Percentiles rank a stretch among this genome's conserved stretches.
These are phyloP conservation scores for Meiosimyza platycephala DNA, from an alignment of 2,888 invertebrate genomes.

Conservation along the genomic window DNA sequence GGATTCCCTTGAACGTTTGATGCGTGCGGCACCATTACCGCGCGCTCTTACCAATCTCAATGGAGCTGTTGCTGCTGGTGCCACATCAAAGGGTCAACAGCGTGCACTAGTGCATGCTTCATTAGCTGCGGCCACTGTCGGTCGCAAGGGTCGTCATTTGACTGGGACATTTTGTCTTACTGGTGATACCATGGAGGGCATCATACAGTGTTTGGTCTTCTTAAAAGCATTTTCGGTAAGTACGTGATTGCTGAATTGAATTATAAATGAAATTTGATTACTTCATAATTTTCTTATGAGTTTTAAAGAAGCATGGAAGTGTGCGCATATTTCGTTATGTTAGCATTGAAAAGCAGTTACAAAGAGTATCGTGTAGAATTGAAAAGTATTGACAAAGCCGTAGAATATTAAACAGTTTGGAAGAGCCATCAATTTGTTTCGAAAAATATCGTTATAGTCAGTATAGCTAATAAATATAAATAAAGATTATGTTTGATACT, in stretches of 20 bases:
- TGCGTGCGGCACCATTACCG: slow-evolving; percentile 77
- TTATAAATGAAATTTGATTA: not conserved
- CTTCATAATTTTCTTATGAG: not conserved
- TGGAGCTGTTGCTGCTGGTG: slow-evolving; percentile 54
- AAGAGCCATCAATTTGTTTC: too few species aligned
- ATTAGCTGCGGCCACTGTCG: slow-evolving; percentile 76
- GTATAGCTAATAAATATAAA: too few species aligned
- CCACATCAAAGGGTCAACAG: slow-evolving; percentile 66
- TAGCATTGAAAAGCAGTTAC: too few species aligned
- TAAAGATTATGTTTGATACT: too few species aligned
- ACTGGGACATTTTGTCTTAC: slow-evolving; percentile 90
- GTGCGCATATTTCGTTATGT: too few species aligned
- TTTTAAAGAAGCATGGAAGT: too few species aligned
- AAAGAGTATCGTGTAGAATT: too few species aligned
- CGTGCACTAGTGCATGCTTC: slow-evolving; percentile 84
- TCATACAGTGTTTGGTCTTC: slow-evolving; percentile 92
- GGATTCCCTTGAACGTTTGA: slow-evolving; percentile 86
- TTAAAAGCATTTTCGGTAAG: slow-evolving; percentile 94
- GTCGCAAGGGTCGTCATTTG: slow-evolving; percentile 83
- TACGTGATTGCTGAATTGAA: slow-evolving; percentile 47
- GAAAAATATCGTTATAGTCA: too few species aligned
- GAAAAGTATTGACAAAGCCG: too few species aligned
- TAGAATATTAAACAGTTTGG: too few species aligned
- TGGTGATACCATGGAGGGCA: slow-evolving; percentile 93
- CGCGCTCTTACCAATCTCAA: slow-evolving; percentile 72